These are phyloP conservation scores for Oenanthe oenanthe DNA, from an alignment of 2,113 vertebrate species.

Conservation along the genomic window DNA sequence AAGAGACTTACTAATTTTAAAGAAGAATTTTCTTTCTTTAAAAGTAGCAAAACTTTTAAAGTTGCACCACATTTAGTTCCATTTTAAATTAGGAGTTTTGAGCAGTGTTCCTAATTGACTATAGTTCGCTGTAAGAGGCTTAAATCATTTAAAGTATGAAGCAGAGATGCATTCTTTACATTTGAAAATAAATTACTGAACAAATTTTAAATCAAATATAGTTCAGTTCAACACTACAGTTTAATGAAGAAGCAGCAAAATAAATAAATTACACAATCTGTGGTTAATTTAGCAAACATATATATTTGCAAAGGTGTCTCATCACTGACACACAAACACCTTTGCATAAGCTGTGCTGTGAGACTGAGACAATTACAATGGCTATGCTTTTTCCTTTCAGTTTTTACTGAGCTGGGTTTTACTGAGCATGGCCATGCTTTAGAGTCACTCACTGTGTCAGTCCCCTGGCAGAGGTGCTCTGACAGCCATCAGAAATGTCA, in stretches of 20 bases:
- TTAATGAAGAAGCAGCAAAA: conserved; percentile 30
- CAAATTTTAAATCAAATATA: conserved; percentile 19
- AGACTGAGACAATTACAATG: background rate
- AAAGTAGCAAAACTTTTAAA: background rate
- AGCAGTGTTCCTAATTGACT: background rate
- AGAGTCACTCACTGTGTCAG: background rate
- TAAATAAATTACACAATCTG: background rate
- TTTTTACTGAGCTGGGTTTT: background rate
- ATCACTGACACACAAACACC: background rate
- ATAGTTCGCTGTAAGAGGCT: background rate
- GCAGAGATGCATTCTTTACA: background rate
- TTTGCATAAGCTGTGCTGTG: background rate
- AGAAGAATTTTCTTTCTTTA: background rate
- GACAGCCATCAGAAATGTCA: background rate
- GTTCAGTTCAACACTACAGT: background rate
- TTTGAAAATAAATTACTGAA: conserved; percentile 23
- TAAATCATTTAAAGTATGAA: conserved; percentile 22
- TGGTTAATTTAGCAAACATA: conserved; percentile 27
- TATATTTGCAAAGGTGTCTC: background rate
- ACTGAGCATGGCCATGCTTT: background rate
- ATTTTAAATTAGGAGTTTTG: conserved; percentile 18
- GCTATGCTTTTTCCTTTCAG: background rate
- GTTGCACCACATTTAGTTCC: background rate
- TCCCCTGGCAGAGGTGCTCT: background rate
- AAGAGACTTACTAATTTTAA: background rate